Percentiles rank a stretch among this genome's conserved stretches.
Evolutionary conservation across 2,113 vertebrate genomes (phyloP).

Genomic region (Bos indicus): DNA sequence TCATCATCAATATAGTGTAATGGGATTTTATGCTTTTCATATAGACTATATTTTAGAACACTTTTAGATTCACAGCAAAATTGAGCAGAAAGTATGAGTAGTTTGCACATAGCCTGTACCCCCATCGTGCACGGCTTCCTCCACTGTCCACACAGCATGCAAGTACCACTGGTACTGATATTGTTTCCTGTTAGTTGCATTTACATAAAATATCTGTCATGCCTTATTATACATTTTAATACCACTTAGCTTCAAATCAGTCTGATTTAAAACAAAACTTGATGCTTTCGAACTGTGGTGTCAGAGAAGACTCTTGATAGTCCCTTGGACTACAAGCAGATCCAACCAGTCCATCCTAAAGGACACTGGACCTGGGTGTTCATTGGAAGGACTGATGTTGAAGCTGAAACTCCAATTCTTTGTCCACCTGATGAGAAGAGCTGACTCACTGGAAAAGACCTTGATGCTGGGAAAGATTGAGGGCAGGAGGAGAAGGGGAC

Average conservation of each 20-base stretch:
- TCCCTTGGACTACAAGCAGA: neutral
- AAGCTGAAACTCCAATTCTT: neutral
- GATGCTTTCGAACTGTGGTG: neutral
- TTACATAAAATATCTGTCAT: neutral
- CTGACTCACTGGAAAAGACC: neutral
- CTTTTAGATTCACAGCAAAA: neutral
- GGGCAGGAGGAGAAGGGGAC: neutral
- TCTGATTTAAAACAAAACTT: neutral
- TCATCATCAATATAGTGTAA: neutral
- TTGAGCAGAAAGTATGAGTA: neutral
- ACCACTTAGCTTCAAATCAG: neutral
- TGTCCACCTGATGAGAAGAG: neutral
- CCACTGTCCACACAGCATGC: neutral
- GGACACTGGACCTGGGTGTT: neutral
- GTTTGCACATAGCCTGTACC: neutral
- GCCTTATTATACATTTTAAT: neutral
- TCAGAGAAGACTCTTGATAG: neutral
- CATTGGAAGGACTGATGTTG: neutral
- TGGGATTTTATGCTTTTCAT: neutral
- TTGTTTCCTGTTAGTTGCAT: neutral
- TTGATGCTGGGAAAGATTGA: neutral
- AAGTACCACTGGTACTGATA: neutral
- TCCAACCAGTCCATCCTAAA: neutral
- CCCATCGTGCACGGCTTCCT: neutral
- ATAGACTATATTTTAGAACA: neutral